Percentiles rank a stretch among this genome's conserved stretches.
These are phyloP conservation scores for Fratercula arctica DNA, from an alignment of 2,797 vertebrate genomes.

Conservation along the genomic window DNA sequence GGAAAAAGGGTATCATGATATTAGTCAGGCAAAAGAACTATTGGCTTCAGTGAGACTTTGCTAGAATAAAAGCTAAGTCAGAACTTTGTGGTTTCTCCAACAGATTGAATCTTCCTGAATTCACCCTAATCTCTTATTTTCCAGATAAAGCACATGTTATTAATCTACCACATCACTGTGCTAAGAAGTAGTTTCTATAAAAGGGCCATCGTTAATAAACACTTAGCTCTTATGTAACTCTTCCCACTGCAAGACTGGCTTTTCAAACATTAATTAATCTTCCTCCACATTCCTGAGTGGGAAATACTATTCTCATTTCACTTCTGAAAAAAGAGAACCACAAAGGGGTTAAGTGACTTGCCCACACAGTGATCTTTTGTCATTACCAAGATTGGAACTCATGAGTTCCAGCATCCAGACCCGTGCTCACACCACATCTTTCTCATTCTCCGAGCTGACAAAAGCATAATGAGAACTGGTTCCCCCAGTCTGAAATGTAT, in stretches of 20 bases:
- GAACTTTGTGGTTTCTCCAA: constrained; percentile 6
- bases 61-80: background rate
- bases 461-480: constrained; percentile 38
- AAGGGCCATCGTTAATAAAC: constrained; percentile 32
- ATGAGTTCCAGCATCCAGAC: background rate
- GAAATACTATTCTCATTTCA: constrained; percentile 18
- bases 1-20: background rate
- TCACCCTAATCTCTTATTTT: constrained; percentile 15
- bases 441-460: constrained; percentile 10
- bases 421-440: constrained; percentile 6
- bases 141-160: constrained; percentile 31
- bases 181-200: constrained; percentile 32
- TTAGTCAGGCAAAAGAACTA: background rate
- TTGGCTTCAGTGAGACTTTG: background rate
- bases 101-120: background rate
- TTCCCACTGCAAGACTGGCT: constrained; percentile 37
- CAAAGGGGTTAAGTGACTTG: constrained; percentile 17
- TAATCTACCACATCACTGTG: background rate
- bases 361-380: constrained; percentile 3
- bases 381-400: background rate
- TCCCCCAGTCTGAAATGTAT: background rate
- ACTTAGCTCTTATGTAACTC: constrained; percentile 38
- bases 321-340: background rate
- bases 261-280: constrained; percentile 60
- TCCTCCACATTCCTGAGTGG: constrained; percentile 30